These are phyloP conservation scores for Amphipoea lucens DNA, from an alignment of 2,888 invertebrate species.

Conservation along the genomic window DNA sequence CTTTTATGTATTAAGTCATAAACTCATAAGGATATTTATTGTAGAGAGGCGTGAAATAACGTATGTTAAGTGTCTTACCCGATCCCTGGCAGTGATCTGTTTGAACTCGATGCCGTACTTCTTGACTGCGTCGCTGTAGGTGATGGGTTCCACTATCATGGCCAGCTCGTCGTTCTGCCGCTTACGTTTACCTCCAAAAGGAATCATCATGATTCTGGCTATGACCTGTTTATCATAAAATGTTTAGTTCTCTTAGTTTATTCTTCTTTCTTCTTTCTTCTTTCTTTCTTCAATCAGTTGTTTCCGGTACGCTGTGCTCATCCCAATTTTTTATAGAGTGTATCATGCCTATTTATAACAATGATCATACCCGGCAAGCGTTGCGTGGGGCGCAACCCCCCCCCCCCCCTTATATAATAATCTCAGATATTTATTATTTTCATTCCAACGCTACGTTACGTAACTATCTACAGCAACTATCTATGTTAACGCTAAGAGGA, in stretches of 20 bases:
- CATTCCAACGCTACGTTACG: background rate
- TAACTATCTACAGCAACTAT: background rate
- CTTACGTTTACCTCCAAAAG: slow-evolving; percentile 73
- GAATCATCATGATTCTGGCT: slow-evolving; percentile 75
- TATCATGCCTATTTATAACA: background rate
- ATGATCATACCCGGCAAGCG: background rate
- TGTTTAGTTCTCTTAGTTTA: background rate
- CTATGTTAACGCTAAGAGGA: background rate
- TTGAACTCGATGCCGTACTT: slow-evolving; percentile 87
- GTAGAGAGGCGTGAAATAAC: too few relatives aligned
- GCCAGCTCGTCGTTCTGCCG: slow-evolving; percentile 77
- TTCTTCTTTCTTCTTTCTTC: too few relatives aligned
- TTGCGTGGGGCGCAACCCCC: too few relatives aligned
- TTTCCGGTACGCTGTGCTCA: background rate
- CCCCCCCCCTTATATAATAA: background rate
- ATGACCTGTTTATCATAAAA: slow-evolving; percentile 68
- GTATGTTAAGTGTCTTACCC: slow-evolving; percentile 67
- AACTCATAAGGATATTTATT: too few relatives aligned
- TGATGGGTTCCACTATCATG: slow-evolving; percentile 82
- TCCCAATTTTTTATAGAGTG: background rate
- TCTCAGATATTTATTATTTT: background rate
- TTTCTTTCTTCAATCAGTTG: background rate
- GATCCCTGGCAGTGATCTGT: slow-evolving; percentile 67
- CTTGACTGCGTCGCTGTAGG: slow-evolving; percentile 83
- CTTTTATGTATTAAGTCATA: too few relatives aligned